Evolutionary conservation across 2,888 invertebrate genomes (phyloP).

Genomic region (Apocheima hispidaria): DNA sequence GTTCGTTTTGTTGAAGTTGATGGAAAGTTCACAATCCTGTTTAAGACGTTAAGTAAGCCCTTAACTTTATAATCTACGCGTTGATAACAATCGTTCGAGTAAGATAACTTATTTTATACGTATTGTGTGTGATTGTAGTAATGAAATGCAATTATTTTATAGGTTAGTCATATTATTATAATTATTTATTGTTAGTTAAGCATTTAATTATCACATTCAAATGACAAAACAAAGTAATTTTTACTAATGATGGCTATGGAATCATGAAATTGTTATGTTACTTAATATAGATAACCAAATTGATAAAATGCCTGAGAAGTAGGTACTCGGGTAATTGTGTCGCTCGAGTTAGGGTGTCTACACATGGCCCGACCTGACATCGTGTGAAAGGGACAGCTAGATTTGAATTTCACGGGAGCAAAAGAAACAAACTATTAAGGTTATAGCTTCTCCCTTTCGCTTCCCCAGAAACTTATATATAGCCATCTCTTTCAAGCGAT

Average conservation of each 20-base stretch:
- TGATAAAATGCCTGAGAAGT: neutral
- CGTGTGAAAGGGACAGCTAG: no score
- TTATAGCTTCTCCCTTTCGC: no score
- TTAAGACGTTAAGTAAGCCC: no score
- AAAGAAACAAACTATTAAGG: no score
- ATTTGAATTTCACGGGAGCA: no score
- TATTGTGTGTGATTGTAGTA: slow-evolving; percentile 3
- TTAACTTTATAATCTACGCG: no score
- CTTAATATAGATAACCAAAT: neutral
- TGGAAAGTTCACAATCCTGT: no score
- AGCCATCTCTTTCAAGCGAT: no score
- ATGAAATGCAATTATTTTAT: neutral
- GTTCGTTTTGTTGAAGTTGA: no score
- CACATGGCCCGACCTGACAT: no score
- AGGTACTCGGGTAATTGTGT: neutral
- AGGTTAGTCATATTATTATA: neutral
- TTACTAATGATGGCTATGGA: slow-evolving; percentile 5
- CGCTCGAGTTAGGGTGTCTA: neutral
- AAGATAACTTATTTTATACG: slow-evolving; percentile 4
- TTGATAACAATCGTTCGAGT: no score
- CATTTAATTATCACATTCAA: neutral
- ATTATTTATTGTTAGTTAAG: slow-evolving; percentile 6
- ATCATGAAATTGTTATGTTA: neutral
- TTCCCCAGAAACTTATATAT: no score
- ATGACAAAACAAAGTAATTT: neutral